phyloP scores from a whole-genome alignment of 2,797 vertebrate species.

The Sphenopsis melanotis region DNA sequence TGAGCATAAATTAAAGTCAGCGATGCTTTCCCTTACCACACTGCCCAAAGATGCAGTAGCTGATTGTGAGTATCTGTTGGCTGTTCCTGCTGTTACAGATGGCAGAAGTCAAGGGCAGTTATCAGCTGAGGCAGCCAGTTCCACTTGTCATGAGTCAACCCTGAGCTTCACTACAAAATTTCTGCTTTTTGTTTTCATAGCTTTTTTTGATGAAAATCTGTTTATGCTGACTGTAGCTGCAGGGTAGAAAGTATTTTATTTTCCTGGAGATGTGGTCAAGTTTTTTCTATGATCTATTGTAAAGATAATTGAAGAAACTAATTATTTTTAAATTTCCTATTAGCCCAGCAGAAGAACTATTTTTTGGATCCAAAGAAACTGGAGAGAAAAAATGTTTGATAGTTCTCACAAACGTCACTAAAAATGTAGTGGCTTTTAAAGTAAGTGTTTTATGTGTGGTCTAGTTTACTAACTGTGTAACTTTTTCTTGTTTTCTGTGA shows the following conservation, averaged over 20 bases:
- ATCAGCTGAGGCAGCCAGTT: background rate
- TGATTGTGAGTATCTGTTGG: rapidly evolving
- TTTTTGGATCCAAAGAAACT: conserved; percentile 89
- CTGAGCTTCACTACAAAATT: background rate
- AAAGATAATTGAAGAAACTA: background rate
- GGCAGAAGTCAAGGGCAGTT: background rate
- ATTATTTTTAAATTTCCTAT: background rate
- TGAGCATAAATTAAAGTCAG: background rate
- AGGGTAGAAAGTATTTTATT: background rate
- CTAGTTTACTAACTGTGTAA: background rate
- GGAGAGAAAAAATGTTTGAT: conserved; percentile 93
- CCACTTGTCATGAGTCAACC: background rate
- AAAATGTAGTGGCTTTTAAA: conserved; percentile 97
- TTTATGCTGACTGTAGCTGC: background rate
- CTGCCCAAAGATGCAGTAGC: background rate
- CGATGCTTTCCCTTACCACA: rapidly evolving
- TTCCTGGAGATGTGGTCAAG: background rate
- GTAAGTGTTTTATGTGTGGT: conserved; percentile 66
- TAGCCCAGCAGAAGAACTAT: conserved; percentile 94
- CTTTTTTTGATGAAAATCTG: background rate
- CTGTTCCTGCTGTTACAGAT: background rate
- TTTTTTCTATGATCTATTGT: background rate
- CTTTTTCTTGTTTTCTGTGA: background rate
- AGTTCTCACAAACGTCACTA: conserved; percentile 90
- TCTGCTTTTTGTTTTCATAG: background rate